These are phyloP conservation scores for Calliphora vomitoria DNA, from an alignment of 2,888 invertebrate species.

Conservation along the genomic window DNA sequence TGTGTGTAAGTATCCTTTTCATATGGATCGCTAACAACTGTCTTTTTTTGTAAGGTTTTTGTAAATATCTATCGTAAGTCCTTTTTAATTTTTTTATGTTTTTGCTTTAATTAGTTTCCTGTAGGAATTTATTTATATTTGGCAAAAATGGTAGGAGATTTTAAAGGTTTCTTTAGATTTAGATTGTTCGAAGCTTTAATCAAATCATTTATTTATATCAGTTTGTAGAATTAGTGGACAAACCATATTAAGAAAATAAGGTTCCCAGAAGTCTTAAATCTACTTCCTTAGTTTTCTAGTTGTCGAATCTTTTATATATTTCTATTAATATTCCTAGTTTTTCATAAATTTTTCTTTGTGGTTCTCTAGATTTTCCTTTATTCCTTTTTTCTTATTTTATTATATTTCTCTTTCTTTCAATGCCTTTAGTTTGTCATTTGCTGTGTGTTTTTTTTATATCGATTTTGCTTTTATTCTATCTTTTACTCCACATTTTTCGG, in stretches of 20 bases:
- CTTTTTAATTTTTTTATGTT: background rate
- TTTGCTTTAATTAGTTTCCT: background rate
- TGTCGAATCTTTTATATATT: too few relatives aligned
- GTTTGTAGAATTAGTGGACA: too few relatives aligned
- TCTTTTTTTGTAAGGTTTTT: background rate
- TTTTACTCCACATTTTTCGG: background rate
- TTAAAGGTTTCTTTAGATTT: background rate
- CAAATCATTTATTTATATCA: too few relatives aligned
- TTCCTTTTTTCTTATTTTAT: background rate
- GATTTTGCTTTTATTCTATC: background rate
- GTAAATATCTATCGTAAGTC: background rate
- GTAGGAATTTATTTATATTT: background rate
- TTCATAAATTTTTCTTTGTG: too few relatives aligned
- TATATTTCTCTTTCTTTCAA: background rate
- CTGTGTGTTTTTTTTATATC: background rate
- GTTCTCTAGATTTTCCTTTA: background rate
- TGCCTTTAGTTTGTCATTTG: too few relatives aligned
- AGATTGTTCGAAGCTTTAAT: background rate
- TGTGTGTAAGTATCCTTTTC: background rate
- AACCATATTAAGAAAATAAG: too few relatives aligned
- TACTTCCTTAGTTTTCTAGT: too few relatives aligned
- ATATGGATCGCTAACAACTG: background rate
- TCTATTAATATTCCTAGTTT: too few relatives aligned
- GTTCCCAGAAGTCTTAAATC: too few relatives aligned
- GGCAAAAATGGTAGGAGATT: background rate